phyloP scores from a whole-genome alignment of 2,888 invertebrate species.

The Cheilosia grossa region DNA sequence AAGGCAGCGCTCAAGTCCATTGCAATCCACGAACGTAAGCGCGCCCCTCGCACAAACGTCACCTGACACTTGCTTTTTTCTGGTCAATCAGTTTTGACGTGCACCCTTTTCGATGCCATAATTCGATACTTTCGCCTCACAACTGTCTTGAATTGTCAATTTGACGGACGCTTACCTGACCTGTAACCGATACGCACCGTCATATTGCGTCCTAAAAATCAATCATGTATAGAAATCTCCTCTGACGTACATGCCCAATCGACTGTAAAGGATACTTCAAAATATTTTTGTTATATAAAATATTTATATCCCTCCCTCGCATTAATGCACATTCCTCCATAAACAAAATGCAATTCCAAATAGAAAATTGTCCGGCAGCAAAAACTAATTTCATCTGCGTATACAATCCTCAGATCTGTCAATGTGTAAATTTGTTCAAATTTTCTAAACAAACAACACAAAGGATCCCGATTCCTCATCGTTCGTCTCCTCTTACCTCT shows the following conservation, averaged over 20 bases:
- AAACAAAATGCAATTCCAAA: neutral
- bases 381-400: slow-evolving; percentile 6
- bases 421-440: slow-evolving; percentile 64
- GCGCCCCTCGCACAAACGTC: no score
- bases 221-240: slow-evolving; percentile 27
- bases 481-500: slow-evolving; percentile 10
- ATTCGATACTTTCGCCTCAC: neutral
- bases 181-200: slow-evolving; percentile 25
- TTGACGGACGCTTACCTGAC: slow-evolving; percentile 3
- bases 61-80: neutral
- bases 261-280: slow-evolving; percentile 48
- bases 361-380: slow-evolving; percentile 8
- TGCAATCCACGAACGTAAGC: no score
- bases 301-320: neutral
- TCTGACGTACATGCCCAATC: slow-evolving; percentile 26
- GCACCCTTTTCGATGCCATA: neutral
- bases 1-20: no score
- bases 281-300: slow-evolving; percentile 48
- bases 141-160: neutral
- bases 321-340: neutral
- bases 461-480: slow-evolving; percentile 40
- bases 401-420: slow-evolving; percentile 36
- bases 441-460: slow-evolving; percentile 60
- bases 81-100: neutral
- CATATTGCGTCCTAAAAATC: slow-evolving; percentile 24